Evolutionary conservation across 1,140 invertebrate species (phyloP), one percentile per base, ranked within the genome.

Genomic region (Ceratosolen fusciceps): DNA sequence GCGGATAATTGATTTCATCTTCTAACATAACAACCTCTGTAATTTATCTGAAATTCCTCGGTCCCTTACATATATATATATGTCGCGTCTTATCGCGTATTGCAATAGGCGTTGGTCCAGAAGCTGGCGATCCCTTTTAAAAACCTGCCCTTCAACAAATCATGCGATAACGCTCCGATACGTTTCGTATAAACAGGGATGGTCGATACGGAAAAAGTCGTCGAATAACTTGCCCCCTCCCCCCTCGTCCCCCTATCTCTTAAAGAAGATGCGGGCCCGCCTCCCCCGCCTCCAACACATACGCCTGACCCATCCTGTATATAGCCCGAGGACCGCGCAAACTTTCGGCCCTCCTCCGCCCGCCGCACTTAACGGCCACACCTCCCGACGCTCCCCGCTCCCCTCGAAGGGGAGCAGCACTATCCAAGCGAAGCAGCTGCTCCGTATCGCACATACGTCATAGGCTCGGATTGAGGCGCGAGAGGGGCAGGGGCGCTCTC

Each of bases 401-500:
- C 31, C 14, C 37, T 71, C 34, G 29, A 21, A n/a, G 26, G 34
- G 49, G 26, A 26, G 24, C 52, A 26, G 24, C 52, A 70, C 70
- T 77, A 77, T 77, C 75, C 65, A 58, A 68, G 65, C 31, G 37
- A 75, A 75, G 43, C 74, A 77, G 47, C 65, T 47, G 47, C 34
- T 72, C 52, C 62, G 26, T 62, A 78, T 78, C 43, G 39, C 29
- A 24, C 68, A 49, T 78, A 78, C 39, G 52, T 78, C 68, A 78
- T 72, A 9, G 54, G 39, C 26, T 24, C 26, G 21, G 4, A 21
- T 39, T 31, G 26, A 37, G 31, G 54, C 14, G 65, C 43, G 39
- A 77, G 24, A 54, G 19, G 2, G 71, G 52, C 39, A 37, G 72
- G 56, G 26, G 47, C 24, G 47, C 14, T 26, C 5, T 47, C 67